These are phyloP conservation scores for Hemiprocne comata DNA, from an alignment of 2,113 vertebrate species.

Conservation along the genomic window DNA sequence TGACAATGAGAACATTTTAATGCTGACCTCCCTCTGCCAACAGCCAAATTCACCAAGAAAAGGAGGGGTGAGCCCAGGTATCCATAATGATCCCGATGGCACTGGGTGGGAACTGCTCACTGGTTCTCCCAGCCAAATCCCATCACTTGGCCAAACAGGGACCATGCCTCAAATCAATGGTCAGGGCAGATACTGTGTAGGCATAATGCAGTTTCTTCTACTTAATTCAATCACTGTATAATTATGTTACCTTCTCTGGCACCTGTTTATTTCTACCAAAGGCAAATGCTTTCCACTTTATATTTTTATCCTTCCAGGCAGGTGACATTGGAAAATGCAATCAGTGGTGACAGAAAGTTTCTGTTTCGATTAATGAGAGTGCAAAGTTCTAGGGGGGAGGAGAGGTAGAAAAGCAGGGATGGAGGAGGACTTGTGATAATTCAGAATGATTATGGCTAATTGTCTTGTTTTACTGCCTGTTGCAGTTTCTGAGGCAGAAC, in stretches of 20 bases:
- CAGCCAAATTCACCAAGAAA: background rate
- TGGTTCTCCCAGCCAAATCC: background rate
- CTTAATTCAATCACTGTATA: background rate
- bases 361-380: constrained; percentile 7
- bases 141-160: background rate
- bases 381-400: background rate
- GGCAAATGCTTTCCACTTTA: background rate
- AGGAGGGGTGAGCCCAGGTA: background rate
- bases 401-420: background rate
- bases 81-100: rapidly evolving
- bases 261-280: constrained; percentile 24
- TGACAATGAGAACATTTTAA: background rate
- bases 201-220: background rate
- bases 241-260: constrained; percentile 11
- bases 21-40: background rate
- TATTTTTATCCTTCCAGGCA: constrained; percentile 38
- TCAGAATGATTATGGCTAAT: background rate
- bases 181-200: background rate
- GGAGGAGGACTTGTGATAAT: background rate
- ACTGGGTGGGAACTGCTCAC: rapidly evolving
- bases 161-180: background rate
- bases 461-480: background rate
- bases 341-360: constrained; percentile 42
- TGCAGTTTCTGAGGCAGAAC: background rate
- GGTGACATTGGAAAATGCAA: background rate